phyloP scores from a whole-genome alignment of 2,113 vertebrate genomes.

The Hippolais icterina region DNA sequence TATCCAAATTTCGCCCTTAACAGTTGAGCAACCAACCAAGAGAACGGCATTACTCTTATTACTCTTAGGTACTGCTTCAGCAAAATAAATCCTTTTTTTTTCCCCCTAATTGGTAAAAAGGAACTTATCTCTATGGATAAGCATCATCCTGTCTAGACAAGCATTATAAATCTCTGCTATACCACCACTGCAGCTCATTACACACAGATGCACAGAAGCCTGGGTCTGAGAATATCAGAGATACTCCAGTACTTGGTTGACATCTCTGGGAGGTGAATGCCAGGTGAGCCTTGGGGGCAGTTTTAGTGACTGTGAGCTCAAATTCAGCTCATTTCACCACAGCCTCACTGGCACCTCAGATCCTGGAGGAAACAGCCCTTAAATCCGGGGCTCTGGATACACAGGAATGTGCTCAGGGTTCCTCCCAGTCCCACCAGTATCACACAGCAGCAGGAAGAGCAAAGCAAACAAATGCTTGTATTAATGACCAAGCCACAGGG shows the following conservation, averaged over 20 bases:
- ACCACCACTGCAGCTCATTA: background rate
- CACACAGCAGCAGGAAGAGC: background rate
- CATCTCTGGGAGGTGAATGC: background rate
- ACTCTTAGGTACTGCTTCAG: background rate
- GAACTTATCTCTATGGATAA: background rate
- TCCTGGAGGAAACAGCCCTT: background rate
- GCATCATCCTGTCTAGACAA: conserved; percentile 2
- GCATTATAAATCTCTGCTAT: background rate
- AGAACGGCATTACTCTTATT: background rate
- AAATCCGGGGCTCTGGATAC: fast-evolving
- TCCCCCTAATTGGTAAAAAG: background rate
- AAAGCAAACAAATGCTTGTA: background rate
- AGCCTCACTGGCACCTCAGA: background rate
- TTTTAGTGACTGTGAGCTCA: background rate
- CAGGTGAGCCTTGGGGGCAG: background rate
- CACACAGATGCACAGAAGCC: background rate
- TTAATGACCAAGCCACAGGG: background rate
- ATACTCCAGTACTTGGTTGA: background rate
- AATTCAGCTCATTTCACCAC: background rate
- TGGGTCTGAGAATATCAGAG: background rate
- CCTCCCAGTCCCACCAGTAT: background rate
- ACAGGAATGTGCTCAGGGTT: background rate
- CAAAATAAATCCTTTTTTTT: background rate
- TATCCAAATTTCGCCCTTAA: too few relatives aligned
- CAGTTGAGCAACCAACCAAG: background rate